Evolutionary conservation across 2,113 vertebrate genomes (phyloP).

Genomic region (Epinephelus moara): DNA sequence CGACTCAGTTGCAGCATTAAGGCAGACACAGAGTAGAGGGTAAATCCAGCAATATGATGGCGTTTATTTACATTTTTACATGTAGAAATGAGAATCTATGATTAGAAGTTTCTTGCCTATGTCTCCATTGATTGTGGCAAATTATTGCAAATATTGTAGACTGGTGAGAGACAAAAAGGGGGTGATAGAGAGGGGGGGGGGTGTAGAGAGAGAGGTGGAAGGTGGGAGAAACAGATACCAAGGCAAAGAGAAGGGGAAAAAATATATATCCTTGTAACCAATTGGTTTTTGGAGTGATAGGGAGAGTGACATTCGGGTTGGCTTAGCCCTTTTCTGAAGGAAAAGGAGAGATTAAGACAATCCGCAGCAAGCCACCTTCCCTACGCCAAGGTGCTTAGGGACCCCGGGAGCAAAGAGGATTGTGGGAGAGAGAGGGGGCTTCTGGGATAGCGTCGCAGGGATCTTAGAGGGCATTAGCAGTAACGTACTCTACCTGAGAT

Average conservation of each 20-base stretch:
- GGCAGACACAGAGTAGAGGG: not conserved
- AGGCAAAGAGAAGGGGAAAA: slow-evolving; percentile 52
- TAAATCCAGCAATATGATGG: not conserved
- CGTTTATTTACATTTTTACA: not conserved
- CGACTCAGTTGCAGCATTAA: not conserved
- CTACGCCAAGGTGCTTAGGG: slow-evolving; percentile 86
- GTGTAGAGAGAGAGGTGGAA: slow-evolving; percentile 12
- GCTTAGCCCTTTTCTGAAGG: slow-evolving; percentile 84
- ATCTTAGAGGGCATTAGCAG: slow-evolving; percentile 80
- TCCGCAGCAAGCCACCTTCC: slow-evolving; percentile 81
- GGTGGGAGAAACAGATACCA: slow-evolving; percentile 47
- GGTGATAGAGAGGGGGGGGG: not conserved
- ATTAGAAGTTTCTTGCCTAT: not conserved
- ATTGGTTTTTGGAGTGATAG: slow-evolving; percentile 82
- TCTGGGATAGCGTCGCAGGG: slow-evolving; percentile 66
- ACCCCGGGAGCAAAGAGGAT: slow-evolving; percentile 88
- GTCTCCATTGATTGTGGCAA: not conserved
- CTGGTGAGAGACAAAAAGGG: not conserved
- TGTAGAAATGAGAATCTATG: not conserved
- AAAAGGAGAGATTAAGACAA: slow-evolving; percentile 84
- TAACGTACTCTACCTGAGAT: slow-evolving; percentile 77
- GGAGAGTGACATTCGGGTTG: slow-evolving; percentile 83
- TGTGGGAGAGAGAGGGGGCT: slow-evolving; percentile 73
- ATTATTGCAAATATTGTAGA: not conserved
- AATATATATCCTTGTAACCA: slow-evolving; percentile 82